Conservation (phyloP, 2,113 vertebrate species). For the Odobenus rosmarus region DNA sequence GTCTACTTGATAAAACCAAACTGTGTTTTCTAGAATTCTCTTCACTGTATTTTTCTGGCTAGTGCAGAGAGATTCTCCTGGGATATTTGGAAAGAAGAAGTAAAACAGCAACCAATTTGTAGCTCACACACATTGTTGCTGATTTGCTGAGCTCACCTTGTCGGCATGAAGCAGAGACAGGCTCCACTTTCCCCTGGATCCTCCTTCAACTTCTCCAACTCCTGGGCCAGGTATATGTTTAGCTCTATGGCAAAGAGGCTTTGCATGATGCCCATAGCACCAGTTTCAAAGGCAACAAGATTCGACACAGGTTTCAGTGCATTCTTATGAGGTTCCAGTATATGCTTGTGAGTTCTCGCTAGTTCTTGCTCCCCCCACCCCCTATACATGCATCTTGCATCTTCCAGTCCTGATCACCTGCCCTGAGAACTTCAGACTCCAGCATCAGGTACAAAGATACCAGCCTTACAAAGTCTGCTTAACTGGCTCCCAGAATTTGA, state of each 20-base stretch:
- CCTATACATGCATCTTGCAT: fast-evolving
- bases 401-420: not conserved
- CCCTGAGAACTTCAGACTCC: not conserved
- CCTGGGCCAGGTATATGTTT: not conserved
- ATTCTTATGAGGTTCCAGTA: not conserved
- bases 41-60: not conserved
- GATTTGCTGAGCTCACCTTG: not conserved
- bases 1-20: not conserved
- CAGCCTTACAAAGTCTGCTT: not conserved
- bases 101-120: not conserved
- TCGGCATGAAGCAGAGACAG: not conserved
- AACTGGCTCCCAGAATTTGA: not conserved
- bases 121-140: not conserved
- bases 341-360: not conserved
- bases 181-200: not conserved
- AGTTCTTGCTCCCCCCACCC: not conserved
- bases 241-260: not conserved
- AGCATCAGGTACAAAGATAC: not conserved
- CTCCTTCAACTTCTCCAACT: not conserved
- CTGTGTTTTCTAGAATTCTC: not conserved
- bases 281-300: not conserved
- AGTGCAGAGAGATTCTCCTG: not conserved
- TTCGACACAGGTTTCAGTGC: not conserved
- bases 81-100: not conserved
- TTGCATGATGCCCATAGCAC: not conserved